A percentile compares a stretch with the other conserved stretches of the same genome.
phyloP scores from a whole-genome alignment of 2,113 vertebrate species.

The Myiopsitta monachus region DNA sequence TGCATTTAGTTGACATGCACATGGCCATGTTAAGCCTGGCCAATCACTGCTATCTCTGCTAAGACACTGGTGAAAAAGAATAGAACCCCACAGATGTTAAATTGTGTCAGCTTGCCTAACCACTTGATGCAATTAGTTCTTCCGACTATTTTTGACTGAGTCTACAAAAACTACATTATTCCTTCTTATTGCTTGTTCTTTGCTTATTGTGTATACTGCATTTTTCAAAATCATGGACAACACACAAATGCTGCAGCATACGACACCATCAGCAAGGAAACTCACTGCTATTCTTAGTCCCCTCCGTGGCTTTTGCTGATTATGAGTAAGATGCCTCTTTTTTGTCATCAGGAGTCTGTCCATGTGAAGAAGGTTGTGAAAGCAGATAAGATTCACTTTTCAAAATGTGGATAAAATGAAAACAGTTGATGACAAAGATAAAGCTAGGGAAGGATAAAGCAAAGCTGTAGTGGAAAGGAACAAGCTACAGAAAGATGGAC shows the following conservation, averaged over 20 bases:
- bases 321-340: not conserved
- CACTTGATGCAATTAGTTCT: slow-evolving; percentile 29
- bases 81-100: slow-evolving; percentile 41
- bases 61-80: not conserved
- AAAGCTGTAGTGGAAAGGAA: not conserved
- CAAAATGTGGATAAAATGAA: not conserved
- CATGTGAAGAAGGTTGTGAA: not conserved
- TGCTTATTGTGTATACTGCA: not conserved
- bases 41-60: slow-evolving; percentile 25
- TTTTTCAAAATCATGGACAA: not conserved
- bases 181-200: not conserved
- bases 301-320: not conserved
- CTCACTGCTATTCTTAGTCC: not conserved
- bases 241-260: not conserved
- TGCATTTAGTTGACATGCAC: slow-evolving; percentile 30
- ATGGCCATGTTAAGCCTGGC: not conserved
- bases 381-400: not conserved
- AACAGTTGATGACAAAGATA: not conserved
- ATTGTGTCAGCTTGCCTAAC: slow-evolving; percentile 39
- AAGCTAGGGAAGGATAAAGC: not conserved
- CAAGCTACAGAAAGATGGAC: not conserved
- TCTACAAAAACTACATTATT: not conserved
- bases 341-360: not conserved
- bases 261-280: not conserved
- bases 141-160: slow-evolving; percentile 33